Evolutionary conservation across 2,113 vertebrate genomes (phyloP).

Genomic region (Limnothrissa miodon): DNA sequence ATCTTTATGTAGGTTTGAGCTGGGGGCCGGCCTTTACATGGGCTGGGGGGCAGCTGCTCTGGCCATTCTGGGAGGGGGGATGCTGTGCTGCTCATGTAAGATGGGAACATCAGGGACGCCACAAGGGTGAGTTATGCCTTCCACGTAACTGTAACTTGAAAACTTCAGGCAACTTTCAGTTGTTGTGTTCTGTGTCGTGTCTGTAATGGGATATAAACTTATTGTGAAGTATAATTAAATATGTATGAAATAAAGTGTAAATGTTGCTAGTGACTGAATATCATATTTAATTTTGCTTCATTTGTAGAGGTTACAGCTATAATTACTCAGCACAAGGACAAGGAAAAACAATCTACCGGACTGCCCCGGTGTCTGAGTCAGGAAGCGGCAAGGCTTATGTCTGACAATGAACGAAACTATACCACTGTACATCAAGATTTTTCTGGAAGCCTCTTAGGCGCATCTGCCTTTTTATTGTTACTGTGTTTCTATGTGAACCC

Average conservation of each 20-base stretch:
- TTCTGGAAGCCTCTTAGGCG: neutral
- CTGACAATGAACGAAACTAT: slow-evolving; percentile 27
- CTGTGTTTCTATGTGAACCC: neutral
- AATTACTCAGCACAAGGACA: slow-evolving; percentile 40
- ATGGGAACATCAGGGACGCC: neutral
- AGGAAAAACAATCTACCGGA: slow-evolving; percentile 61
- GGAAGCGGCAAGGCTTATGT: slow-evolving; percentile 60
- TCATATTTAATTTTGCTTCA: neutral
- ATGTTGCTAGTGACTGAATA: neutral
- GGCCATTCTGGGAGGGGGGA: slow-evolving; percentile 73
- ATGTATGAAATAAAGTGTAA: neutral
- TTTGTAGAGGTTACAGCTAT: slow-evolving; percentile 57
- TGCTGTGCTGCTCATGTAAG: slow-evolving; percentile 77
- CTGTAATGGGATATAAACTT: neutral
- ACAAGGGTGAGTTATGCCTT: slow-evolving; percentile 46
- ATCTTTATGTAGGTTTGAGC: slow-evolving; percentile 76
- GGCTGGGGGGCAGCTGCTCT: slow-evolving; percentile 78
- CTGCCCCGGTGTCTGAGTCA: slow-evolving; percentile 43
- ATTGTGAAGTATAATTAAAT: neutral
- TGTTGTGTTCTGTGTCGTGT: neutral
- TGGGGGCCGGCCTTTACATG: slow-evolving; percentile 80
- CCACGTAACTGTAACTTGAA: neutral
- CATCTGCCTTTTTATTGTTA: neutral
- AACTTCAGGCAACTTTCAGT: neutral
- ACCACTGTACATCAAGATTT: neutral